Base-by-base conservation (phyloP, 2,888 invertebrate genomes). In the Calliphora vomitoria region DNA sequence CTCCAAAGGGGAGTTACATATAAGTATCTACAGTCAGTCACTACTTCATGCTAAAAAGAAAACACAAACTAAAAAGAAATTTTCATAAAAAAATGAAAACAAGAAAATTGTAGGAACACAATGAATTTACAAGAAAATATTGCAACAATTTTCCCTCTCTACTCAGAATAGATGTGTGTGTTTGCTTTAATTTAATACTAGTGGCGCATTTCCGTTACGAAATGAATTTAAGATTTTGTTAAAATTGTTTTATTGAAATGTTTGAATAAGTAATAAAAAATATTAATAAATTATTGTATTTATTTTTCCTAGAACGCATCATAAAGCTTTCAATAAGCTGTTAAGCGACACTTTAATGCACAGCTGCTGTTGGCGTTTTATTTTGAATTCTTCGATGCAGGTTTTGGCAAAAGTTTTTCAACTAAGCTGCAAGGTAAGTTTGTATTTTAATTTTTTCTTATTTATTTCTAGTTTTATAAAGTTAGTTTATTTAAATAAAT, bases 401-500 rank as follows among this genome's bases (percentile, higher is more conserved):
- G 8, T 44, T n/a, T 41, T 60, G 25, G 38, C 13, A 8, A 25
- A 18, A 25, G 6, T 0, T 58, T 53, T 60, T 31, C 0, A 47
- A 20, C 6, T 35, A 25, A 10, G 53, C 53, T 38, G 74, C 4
- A 75, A 86, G 86, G 86, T 86, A 80, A 80, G 86, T 64, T 20
- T 8, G 15, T 5, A 4, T 62, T 35, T 44, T 60, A n/a, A n/a
- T n/a, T n/a, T 35, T 41, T 41, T 41, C 41, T 10, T 41, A 41
- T 41, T 41, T 38, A 10, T 41, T 10, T 41, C 2, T 2, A 41
- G 11, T 8, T 41, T 41, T 41, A 41, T 41, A 10, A 5, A 8
- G 8, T 41, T 41, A 10, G 1, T 25, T 25, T 1, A 25, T 1
- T 25, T 25, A 25, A 25, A 25, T 25, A 2, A 25, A 25, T 25